Percentiles rank a stretch among this genome's conserved stretches.
Conservation (phyloP, 2,797 vertebrate genomes). For the Macrochelys suwanniensis region DNA sequence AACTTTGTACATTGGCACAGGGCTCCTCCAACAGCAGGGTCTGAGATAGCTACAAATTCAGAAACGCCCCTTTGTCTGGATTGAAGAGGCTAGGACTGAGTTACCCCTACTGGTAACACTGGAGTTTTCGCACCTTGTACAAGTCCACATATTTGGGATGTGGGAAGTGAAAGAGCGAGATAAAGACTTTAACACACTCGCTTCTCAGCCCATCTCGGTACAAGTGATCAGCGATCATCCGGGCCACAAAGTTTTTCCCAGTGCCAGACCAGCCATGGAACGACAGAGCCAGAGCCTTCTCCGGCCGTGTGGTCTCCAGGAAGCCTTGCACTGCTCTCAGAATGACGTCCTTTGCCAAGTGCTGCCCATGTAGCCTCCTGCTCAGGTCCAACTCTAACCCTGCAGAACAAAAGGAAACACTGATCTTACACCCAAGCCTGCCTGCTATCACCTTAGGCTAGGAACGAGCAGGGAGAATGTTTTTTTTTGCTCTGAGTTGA, state of each 20-base stretch:
- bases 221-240: slow-evolving; percentile 91
- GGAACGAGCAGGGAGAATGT: rapidly evolving
- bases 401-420: slow-evolving; percentile 60
- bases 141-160: slow-evolving; percentile 87
- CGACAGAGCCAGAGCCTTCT: slow-evolving; percentile 91
- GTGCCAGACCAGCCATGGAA: slow-evolving; percentile 98
- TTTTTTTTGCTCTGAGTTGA: too few species aligned
- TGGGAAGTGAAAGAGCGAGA: slow-evolving; percentile 94
- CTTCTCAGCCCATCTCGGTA: slow-evolving; percentile 92
- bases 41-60: not conserved
- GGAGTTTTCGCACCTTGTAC: slow-evolving; percentile 89
- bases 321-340: slow-evolving; percentile 86
- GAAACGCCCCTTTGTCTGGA: not conserved
- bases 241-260: slow-evolving; percentile 95
- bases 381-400: slow-evolving; percentile 89
- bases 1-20: not conserved
- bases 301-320: slow-evolving; percentile 83
- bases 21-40: not conserved
- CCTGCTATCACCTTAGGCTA: not conserved
- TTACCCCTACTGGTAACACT: not conserved
- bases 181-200: slow-evolving; percentile 91
- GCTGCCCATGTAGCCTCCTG: slow-evolving; percentile 92
- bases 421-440: not conserved
- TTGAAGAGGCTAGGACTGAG: too few species aligned
- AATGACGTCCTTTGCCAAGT: slow-evolving; percentile 88